A percentile compares a stretch with the other conserved stretches of the same genome.
These are phyloP conservation scores for Philaenus spumarius DNA, from an alignment of 1,140 invertebrate species.

Conservation along the genomic window DNA sequence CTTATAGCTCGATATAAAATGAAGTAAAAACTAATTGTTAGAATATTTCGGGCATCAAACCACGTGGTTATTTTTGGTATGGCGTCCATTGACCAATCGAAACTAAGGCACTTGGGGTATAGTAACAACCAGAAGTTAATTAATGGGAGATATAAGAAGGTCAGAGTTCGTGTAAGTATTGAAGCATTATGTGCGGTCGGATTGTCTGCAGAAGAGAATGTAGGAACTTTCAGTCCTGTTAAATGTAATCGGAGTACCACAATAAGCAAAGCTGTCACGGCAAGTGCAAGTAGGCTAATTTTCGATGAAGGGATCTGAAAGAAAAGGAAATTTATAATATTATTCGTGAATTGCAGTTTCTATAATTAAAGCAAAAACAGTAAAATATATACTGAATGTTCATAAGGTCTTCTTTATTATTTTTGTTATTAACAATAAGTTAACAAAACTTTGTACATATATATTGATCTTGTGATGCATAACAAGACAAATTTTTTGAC, in stretches of 20 bases:
- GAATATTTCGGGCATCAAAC: constrained; percentile 66
- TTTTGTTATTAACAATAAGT: too few species aligned
- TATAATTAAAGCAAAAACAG: too few species aligned
- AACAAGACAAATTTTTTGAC: too few species aligned
- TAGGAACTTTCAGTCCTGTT: constrained; percentile 56
- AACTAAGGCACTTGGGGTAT: constrained; percentile 75
- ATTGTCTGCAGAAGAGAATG: constrained; percentile 85
- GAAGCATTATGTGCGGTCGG: constrained; percentile 73
- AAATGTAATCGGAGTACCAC: constrained; percentile 45
- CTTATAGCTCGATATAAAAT: background rate
- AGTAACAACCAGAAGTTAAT: constrained; percentile 79
- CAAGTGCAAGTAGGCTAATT: too few species aligned
- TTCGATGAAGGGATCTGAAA: too few species aligned
- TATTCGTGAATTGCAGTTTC: too few species aligned
- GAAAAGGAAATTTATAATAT: too few species aligned
- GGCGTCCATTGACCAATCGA: constrained; percentile 95
- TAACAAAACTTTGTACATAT: too few species aligned
- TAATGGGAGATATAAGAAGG: constrained; percentile 80
- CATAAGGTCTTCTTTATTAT: too few species aligned
- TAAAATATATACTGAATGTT: too few species aligned
- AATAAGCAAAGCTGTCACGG: background rate
- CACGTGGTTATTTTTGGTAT: constrained; percentile 69
- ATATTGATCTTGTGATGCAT: too few species aligned
- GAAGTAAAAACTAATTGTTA: constrained; percentile 63
- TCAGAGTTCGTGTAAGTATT: constrained; percentile 63